Base-by-base conservation (phyloP, 2,797 vertebrate genomes). In the Ctenosaura bakeri region DNA sequence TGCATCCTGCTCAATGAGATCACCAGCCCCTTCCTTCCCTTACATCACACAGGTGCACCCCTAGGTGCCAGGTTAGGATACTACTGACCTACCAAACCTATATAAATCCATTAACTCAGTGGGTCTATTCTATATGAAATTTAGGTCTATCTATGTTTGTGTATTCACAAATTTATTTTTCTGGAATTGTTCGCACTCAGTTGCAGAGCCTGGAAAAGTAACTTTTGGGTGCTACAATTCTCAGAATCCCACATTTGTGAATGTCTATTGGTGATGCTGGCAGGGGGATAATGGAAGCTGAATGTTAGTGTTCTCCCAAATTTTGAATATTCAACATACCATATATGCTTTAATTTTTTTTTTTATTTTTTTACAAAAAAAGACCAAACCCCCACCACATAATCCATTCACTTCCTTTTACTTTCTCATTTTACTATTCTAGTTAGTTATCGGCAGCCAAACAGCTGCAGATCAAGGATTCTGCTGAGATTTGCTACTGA, bases 401-500 rank as follows among this genome's bases (percentile, higher is more conserved):
- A 90, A 3, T 20, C 56, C 10, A 5, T 79, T 54, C 9, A 69
- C 66, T 29, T 64, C 69, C 50, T 22, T 73, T 76, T 20, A 64
- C 24, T 9, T 81, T 22, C 74, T 38, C 13, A 74, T 83, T 90
- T 88, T 76, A 54, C 73, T 85, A 35, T 74, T 59, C 83, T 20
- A 88, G 14, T n/a, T 54, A 78, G 14, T 20, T 71, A 82, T 64
- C 16, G 73, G 54, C 82, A 90, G 64, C 83, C 46, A 73, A 56
- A 35, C 14, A 74, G 54, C 66, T 73, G 38, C 54, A 73, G 77
- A 81, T 42, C 69, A 83, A 87, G 71, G n/a, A 52, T 82, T 90
- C 71, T 38, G 69, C 71, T 64, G 54, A 87, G 46, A 82, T 83
- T 83, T 87, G 85, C 85, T 29, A 56, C 56, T 77, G 46, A 90